These are phyloP conservation scores for Phymatocera aterrima DNA, from an alignment of 2,888 invertebrate genomes.

Conservation along the genomic window DNA sequence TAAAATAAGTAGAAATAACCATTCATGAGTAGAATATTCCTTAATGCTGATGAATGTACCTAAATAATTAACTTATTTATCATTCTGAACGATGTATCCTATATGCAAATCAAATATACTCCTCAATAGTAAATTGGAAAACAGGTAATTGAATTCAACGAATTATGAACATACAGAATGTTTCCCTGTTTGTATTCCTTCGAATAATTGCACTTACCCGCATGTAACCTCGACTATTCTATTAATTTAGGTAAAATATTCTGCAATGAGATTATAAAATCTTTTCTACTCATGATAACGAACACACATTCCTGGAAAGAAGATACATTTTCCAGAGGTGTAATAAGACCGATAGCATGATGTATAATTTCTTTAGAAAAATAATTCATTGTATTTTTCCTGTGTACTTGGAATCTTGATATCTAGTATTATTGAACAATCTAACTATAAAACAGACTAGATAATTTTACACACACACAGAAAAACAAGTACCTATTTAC, in stretches of 20 bases:
- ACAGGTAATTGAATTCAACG: neutral
- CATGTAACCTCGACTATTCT: neutral
- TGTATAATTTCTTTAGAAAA: conserved; percentile 51
- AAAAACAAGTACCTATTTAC: conserved; percentile 55
- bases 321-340: neutral
- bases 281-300: neutral
- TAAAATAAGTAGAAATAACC: neutral
- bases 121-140: neutral
- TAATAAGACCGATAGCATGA: neutral
- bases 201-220: neutral
- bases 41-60: neutral
- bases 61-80: conserved; percentile 1
- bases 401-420: conserved; percentile 53
- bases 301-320: neutral
- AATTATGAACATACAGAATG: neutral
- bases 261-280: neutral
- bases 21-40: neutral
- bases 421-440: conserved; percentile 47
- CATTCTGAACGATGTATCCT: neutral
- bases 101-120: neutral
- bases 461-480: conserved; percentile 40
- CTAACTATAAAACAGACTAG: conserved; percentile 40
- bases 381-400: conserved; percentile 56
- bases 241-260: neutral
- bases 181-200: neutral